These are phyloP conservation scores for Channa argus DNA, from an alignment of 2,113 vertebrate genomes.

Conservation along the genomic window DNA sequence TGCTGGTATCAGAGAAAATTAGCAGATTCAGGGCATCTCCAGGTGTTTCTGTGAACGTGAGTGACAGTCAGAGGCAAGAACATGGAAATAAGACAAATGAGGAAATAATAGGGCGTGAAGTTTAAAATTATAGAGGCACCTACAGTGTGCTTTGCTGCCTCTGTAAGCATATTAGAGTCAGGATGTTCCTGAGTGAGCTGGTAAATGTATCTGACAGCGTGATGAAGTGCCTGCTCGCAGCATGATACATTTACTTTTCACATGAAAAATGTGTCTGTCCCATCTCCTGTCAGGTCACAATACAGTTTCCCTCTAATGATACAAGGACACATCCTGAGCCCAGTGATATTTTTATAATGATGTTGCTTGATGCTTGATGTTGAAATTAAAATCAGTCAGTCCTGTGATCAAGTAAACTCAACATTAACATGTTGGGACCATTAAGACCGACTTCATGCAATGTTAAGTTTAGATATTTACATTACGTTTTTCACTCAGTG, in stretches of 20 bases:
- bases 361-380: too few relatives aligned
- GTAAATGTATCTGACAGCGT: not conserved
- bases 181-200: not conserved
- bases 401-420: too few relatives aligned
- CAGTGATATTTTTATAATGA: too few relatives aligned
- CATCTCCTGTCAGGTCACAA: not conserved
- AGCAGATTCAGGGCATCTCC: not conserved
- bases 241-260: not conserved
- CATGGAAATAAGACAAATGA: not conserved
- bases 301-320: not conserved
- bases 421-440: too few relatives aligned
- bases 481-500: too few relatives aligned
- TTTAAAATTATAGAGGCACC: not conserved
- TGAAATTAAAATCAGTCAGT: too few relatives aligned
- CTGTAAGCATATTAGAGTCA: not conserved
- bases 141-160: not conserved
- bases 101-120: not conserved
- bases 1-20: not conserved
- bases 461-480: too few relatives aligned
- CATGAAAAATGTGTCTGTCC: not conserved
- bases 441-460: too few relatives aligned
- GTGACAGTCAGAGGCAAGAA: too few relatives aligned
- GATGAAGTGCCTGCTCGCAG: constrained; percentile 8
- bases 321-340: too few relatives aligned
- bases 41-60: too few relatives aligned